Evolutionary conservation across 2,113 vertebrate species (phyloP).

Genomic region (Oncorhynchus keta): DNA sequence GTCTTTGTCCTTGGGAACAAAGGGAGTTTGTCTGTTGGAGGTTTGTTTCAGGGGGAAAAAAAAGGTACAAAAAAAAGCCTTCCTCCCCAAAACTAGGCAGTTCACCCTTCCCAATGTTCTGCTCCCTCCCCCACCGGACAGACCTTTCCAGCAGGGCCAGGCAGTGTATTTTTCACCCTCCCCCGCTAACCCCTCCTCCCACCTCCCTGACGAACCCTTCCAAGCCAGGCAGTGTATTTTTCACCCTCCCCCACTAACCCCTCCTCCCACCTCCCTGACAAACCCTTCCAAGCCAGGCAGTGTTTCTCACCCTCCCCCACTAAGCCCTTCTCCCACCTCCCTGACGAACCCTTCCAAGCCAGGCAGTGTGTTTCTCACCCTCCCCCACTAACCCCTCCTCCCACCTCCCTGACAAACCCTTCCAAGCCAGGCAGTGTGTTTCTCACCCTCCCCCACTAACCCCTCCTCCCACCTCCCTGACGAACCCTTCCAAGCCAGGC

Average conservation of each 20-base stretch:
- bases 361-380: conserved; percentile 19
- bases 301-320: conserved; percentile 13
- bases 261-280: not conserved
- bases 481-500: not conserved
- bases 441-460: not conserved
- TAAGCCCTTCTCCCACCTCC: not conserved
- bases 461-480: not conserved
- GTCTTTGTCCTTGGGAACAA: not conserved
- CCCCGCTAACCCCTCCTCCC: not conserved
- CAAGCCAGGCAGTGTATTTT: conserved; percentile 16
- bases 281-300: conserved; percentile 5
- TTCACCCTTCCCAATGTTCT: not conserved
- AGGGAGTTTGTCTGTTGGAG: not conserved
- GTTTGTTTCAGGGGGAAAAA: not conserved
- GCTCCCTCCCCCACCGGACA: not conserved
- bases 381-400: not conserved
- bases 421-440: conserved; percentile 16
- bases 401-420: not conserved
- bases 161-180: conserved; percentile 18
- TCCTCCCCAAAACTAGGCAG: not conserved
- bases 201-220: not conserved
- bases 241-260: not conserved
- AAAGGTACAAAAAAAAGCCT: not conserved
- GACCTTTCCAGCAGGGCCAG: conserved; percentile 1
- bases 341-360: not conserved